Percentiles rank a stretch among this genome's conserved stretches.
phyloP scores from a whole-genome alignment of 2,888 invertebrate species.

The Diaprepes abbreviatus region DNA sequence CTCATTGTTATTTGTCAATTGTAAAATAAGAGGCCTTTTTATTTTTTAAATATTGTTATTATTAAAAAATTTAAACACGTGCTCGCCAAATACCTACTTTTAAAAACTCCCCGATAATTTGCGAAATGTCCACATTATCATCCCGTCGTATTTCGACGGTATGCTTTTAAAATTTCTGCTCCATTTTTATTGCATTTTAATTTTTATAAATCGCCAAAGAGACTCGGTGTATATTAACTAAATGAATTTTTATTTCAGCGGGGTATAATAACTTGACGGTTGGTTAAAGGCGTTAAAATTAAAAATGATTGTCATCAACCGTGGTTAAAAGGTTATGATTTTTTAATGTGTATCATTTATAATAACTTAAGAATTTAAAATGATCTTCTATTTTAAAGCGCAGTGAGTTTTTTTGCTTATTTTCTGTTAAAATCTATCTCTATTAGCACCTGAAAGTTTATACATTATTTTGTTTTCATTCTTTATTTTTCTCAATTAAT shows the following conservation, averaged over 20 bases:
- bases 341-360: not conserved
- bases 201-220: conserved; percentile 37
- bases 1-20: too few relatives aligned
- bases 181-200: conserved; percentile 39
- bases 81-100: not conserved
- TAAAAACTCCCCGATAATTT: conserved; percentile 9
- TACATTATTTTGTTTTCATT: too few relatives aligned
- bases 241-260: conserved; percentile 38
- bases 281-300: conserved; percentile 1
- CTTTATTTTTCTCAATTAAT: too few relatives aligned
- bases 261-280: conserved; percentile 13
- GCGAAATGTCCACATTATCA: conserved; percentile 4
- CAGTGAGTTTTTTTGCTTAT: too few relatives aligned
- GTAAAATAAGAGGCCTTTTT: too few relatives aligned
- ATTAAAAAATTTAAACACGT: too few relatives aligned
- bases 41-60: too few relatives aligned
- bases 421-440: too few relatives aligned
- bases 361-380: not conserved
- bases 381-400: too few relatives aligned
- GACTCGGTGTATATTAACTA: conserved; percentile 28
- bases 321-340: conserved; percentile 13
- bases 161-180: conserved; percentile 10
- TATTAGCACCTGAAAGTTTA: too few relatives aligned
- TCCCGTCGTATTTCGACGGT: not conserved
- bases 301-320: conserved; percentile 15